Percentiles rank a stretch among this genome's conserved stretches.
These are phyloP conservation scores for Euspilapteryx auroguttella DNA, from an alignment of 2,888 invertebrate species.

Conservation along the genomic window DNA sequence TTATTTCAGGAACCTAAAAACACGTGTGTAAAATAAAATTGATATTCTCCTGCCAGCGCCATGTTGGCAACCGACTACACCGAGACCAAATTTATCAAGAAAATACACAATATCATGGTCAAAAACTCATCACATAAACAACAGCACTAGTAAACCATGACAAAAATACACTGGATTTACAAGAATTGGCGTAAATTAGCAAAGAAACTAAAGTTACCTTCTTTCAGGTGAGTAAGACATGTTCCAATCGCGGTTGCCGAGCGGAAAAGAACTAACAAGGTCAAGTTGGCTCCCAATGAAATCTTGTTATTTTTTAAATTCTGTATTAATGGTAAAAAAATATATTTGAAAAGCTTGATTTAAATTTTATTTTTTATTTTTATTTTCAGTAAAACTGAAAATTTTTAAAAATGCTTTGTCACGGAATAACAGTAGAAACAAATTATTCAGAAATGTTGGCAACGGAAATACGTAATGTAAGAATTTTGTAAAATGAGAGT, in stretches of 20 bases:
- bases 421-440: too few species aligned
- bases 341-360: too few species aligned
- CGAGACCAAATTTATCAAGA: slow-evolving; percentile 12
- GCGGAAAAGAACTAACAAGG: slow-evolving; percentile 70
- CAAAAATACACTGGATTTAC: slow-evolving; percentile 3
- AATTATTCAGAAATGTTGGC: too few species aligned
- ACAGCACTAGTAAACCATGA: too few species aligned
- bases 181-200: slow-evolving; percentile 17
- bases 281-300: slow-evolving; percentile 54
- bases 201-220: slow-evolving; percentile 68
- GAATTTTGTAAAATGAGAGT: too few species aligned
- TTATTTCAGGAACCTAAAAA: too few species aligned
- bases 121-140: background rate
- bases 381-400: too few species aligned
- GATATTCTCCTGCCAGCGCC: slow-evolving; percentile 50
- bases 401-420: too few species aligned
- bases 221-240: slow-evolving; percentile 81
- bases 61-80: slow-evolving; percentile 58
- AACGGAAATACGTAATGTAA: too few species aligned
- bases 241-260: slow-evolving; percentile 77
- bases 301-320: too few species aligned
- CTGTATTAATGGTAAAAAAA: too few species aligned
- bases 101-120: background rate
- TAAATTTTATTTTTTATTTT: too few species aligned
- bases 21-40: slow-evolving; percentile 44